Percentiles rank a stretch among this genome's conserved stretches.
Conservation (phyloP, 2,113 vertebrate genomes). For the Argyrosomus japonicus region DNA sequence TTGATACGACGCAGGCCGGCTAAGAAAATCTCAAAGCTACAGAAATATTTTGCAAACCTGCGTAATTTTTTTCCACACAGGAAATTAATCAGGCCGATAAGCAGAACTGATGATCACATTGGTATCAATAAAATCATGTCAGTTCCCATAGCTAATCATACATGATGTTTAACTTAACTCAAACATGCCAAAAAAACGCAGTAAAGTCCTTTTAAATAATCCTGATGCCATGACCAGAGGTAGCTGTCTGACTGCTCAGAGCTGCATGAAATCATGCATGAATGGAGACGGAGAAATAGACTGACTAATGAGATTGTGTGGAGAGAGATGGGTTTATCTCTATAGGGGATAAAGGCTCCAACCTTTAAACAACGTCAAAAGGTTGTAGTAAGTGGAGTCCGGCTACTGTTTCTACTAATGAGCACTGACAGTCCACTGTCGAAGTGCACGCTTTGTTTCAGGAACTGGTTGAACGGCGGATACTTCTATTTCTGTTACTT, state of each 20-base stretch:
- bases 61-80: no score
- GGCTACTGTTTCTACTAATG: background rate
- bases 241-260: slow-evolving; percentile 11
- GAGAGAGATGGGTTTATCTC: slow-evolving; percentile 24
- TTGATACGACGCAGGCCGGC: no score
- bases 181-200: background rate
- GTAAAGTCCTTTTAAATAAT: slow-evolving; percentile 45
- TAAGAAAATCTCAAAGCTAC: no score
- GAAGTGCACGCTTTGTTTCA: background rate
- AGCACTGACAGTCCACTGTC: background rate
- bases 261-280: slow-evolving; percentile 28
- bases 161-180: no score
- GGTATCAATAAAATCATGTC: no score
- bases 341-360: background rate
- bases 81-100: no score
- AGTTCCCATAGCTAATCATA: background rate
- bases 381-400: background rate
- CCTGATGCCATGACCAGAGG: slow-evolving; percentile 39
- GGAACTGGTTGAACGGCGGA: background rate
- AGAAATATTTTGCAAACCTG: no score
- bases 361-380: slow-evolving; percentile 19
- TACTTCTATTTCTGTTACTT: background rate
- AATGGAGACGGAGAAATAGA: slow-evolving; percentile 33
- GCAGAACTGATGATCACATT: no score
- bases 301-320: slow-evolving; percentile 42